These are phyloP conservation scores for Spisula subtruncata DNA, from an alignment of 2,888 invertebrate genomes.

Conservation along the genomic window DNA sequence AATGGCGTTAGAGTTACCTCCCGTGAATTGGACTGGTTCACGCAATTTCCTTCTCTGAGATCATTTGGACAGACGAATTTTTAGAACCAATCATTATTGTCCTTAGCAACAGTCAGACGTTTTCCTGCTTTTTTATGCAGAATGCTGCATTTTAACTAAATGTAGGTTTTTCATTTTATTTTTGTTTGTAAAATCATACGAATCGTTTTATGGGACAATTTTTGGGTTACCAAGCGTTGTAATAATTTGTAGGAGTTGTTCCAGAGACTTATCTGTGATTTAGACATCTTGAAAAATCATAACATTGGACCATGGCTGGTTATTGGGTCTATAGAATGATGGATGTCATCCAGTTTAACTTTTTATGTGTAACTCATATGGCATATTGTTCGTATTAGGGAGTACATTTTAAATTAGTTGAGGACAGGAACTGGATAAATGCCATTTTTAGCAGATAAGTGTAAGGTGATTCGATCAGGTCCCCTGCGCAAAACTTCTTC, in stretches of 20 bases:
- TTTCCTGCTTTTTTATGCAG: slow-evolving; percentile 31
- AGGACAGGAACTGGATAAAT: too few relatives aligned
- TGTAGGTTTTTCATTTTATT: not conserved
- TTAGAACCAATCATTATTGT: slow-evolving; percentile 51
- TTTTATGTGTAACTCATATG: too few relatives aligned
- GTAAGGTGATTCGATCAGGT: too few relatives aligned
- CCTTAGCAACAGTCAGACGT: slow-evolving; percentile 55
- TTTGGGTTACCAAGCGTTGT: not conserved
- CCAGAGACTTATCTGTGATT: not conserved
- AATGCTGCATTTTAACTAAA: slow-evolving; percentile 20
- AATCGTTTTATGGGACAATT: not conserved
- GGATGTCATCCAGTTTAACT: too few relatives aligned
- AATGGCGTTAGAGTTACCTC: not conserved
- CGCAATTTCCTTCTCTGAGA: not conserved
- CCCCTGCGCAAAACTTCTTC: too few relatives aligned
- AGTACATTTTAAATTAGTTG: too few relatives aligned
- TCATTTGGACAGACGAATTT: not conserved
- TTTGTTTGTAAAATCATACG: not conserved
- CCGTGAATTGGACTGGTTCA: slow-evolving; percentile 38
- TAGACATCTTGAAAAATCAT: too few relatives aligned
- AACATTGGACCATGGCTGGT: too few relatives aligned
- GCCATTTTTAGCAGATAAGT: too few relatives aligned
- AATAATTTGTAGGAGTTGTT: not conserved
- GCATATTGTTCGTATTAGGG: too few relatives aligned
- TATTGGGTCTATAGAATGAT: too few relatives aligned